Evolutionary conservation across 2,113 vertebrate genomes (phyloP).

Genomic region (Hippopotamus amphibius): DNA sequence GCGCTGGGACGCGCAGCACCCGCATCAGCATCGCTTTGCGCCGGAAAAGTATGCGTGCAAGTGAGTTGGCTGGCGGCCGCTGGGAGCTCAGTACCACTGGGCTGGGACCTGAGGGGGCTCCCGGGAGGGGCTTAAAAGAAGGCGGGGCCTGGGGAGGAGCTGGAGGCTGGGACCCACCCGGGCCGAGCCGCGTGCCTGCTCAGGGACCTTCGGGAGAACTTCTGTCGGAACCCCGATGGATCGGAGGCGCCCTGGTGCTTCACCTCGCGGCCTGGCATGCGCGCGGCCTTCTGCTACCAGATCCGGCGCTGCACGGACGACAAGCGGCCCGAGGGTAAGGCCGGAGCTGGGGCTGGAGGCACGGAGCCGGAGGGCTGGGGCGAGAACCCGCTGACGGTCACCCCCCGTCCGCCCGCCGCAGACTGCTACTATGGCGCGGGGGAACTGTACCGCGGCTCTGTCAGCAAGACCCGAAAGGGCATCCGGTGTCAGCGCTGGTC

Average conservation of each 20-base stretch:
- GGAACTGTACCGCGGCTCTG: constrained; percentile 90
- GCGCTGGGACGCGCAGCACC: constrained; percentile 94
- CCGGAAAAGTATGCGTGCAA: constrained; percentile 97
- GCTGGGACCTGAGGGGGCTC: not conserved
- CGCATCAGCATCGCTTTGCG: constrained; percentile 93
- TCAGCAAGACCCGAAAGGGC: constrained; percentile 96
- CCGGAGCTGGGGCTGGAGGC: not conserved
- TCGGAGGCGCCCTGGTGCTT: constrained; percentile 99
- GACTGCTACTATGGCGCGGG: constrained; percentile 95
- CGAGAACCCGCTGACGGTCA: not conserved
- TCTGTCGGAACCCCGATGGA: constrained; percentile 97
- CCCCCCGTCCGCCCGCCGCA: constrained; percentile 68
- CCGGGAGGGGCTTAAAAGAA: not conserved
- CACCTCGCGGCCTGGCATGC: constrained; percentile 89
- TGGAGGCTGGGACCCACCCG: not conserved
- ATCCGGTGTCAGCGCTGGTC: constrained; percentile 96
- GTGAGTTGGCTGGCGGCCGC: constrained; percentile 81
- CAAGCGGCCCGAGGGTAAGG: constrained; percentile 91
- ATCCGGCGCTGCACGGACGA: constrained; percentile 95
- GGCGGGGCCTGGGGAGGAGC: not conserved
- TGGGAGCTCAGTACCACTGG: not conserved
- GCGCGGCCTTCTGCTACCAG: constrained; percentile 95
- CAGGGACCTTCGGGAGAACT: constrained; percentile 96
- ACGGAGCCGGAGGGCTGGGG: rapidly evolving
- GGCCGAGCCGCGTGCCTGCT: not conserved